phyloP scores from a whole-genome alignment of 2,888 invertebrate genomes.

The Pycnomerus fuliginosus region DNA sequence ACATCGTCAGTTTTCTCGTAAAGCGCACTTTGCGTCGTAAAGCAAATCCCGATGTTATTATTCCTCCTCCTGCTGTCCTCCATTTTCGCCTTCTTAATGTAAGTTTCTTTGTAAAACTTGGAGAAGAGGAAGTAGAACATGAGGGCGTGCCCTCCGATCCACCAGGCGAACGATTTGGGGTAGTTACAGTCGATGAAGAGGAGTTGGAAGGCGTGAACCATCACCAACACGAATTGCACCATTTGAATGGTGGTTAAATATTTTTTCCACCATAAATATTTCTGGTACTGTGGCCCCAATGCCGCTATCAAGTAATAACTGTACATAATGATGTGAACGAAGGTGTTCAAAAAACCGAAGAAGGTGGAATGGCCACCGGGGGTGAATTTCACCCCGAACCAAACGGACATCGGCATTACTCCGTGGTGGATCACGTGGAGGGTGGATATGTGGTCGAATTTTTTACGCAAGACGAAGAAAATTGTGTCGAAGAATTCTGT shows the following conservation, averaged over 20 bases:
- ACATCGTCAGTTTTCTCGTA: constrained; percentile 50
- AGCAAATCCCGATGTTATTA: constrained; percentile 44
- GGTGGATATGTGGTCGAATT: constrained; percentile 89
- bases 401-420: constrained; percentile 93
- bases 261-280: constrained; percentile 95
- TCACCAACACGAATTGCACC: constrained; percentile 88
- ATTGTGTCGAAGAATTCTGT: constrained; percentile 94
- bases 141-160: constrained; percentile 93
- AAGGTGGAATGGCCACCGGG: constrained; percentile 90
- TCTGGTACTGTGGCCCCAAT: constrained; percentile 81
- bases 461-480: constrained; percentile 93
- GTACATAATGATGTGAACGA: constrained; percentile 95
- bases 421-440: constrained; percentile 96
- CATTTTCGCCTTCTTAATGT: no score
- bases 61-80: constrained; percentile 28
- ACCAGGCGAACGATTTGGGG: constrained; percentile 91
- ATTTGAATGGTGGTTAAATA: constrained; percentile 90
- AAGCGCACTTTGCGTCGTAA: constrained; percentile 46
- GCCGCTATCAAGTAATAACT: constrained; percentile 88
- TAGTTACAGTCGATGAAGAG: constrained; percentile 90
- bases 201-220: constrained; percentile 90
- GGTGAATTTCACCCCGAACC: constrained; percentile 64
- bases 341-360: constrained; percentile 91
- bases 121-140: constrained; percentile 96
- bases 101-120: constrained; percentile 88